These are phyloP conservation scores for Lumbricus terrestris DNA, from an alignment of 2,888 invertebrate genomes.

Conservation along the genomic window DNA sequence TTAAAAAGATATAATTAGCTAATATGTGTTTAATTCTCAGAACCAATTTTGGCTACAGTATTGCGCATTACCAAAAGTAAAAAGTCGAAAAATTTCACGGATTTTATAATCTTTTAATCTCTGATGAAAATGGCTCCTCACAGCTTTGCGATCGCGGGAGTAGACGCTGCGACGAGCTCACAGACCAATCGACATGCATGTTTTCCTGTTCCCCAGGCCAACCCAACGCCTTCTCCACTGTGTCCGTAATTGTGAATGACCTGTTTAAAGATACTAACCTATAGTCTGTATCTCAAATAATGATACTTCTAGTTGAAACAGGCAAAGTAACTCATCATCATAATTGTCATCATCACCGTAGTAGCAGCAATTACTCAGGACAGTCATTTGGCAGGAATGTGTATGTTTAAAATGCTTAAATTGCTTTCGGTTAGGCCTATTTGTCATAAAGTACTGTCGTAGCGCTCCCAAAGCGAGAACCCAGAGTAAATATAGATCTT, in stretches of 20 bases:
- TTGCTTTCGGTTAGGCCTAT: no score
- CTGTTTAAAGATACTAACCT: conserved; percentile 50
- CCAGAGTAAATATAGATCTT: not conserved
- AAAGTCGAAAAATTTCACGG: not conserved
- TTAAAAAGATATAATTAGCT: not conserved
- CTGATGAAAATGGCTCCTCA: not conserved
- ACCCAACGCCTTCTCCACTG: conserved; percentile 87
- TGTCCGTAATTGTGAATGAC: conserved; percentile 93
- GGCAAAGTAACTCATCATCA: not conserved
- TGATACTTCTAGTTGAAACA: not conserved
- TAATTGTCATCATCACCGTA: not conserved
- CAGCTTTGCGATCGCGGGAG: not conserved
- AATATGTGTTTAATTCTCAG: not conserved
- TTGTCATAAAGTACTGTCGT: no score
- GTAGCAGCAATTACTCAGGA: not conserved
- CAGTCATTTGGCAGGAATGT: no score
- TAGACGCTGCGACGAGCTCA: not conserved
- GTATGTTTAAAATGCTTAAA: no score
- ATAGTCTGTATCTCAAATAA: not conserved
- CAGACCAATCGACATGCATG: conserved; percentile 70
- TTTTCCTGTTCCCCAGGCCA: conserved; percentile 82
- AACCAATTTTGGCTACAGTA: not conserved
- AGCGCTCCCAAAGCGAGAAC: no score
- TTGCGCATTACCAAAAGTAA: not conserved
- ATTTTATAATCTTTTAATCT: not conserved